Evolutionary conservation across 2,113 vertebrate species (phyloP), one percentile per base, ranked within the genome.

Genomic region (Hystrix brachyura): DNA sequence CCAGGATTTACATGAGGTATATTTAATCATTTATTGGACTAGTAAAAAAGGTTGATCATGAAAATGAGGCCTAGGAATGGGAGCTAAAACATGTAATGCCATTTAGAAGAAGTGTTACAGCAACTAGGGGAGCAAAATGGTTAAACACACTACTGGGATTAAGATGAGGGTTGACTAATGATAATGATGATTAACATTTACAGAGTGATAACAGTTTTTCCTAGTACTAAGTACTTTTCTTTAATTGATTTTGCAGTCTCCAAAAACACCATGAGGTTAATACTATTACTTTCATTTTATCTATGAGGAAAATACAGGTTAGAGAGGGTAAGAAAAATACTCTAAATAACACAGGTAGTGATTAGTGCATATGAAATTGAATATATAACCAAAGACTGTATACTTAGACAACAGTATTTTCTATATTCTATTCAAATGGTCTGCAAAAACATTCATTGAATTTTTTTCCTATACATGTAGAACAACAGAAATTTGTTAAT

Each of bases 231-330:
- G 80, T n/a, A 51, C 21, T 82, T 85, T 81, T 18, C n/a, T 18
- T 97, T 60, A 57, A 69, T 59, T 94, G 67, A 90, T 87, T 91
- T 19, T 62, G 21, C 87, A 90, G 18, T 92, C 7, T 95, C 89
- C 19, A 91, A 29, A 90, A 94, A 60, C 18, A 81, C 62, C 38
- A 51, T 69, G 43, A 91, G 25, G 17, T 89, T 53, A 86, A 55
- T 80, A 51, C 32, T 93, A 21, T 88, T 93, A 64, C 83, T 32
- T 93, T 95, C 64, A 62, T 91, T 83, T 62, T 67, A 82, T 3
- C 90, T 25, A 72, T 78, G n/a, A 82, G 25, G 38, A 51, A 93
- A 94, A 87, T 32, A 53, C 76, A 7, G 38, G 32, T 80, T 92
- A 76, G 64, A 76, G 21, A 76, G 95, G 34, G 23, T 71, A 91